Evolutionary conservation across 1,140 invertebrate genomes (phyloP), one percentile per base, ranked within the genome.

Genomic region (Meteorus sp.): DNA sequence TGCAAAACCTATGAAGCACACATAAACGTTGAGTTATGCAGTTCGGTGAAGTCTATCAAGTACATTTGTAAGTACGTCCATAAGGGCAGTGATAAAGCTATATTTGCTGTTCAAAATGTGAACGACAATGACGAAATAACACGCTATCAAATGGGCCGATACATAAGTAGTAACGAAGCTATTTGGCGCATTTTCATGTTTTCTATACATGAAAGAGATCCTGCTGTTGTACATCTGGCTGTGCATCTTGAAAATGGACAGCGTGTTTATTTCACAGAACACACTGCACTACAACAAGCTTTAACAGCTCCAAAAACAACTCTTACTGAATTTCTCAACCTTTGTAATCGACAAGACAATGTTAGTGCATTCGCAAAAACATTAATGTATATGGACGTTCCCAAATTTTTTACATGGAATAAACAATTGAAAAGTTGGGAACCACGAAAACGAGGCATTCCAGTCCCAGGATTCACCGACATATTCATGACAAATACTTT

Each of bases 141-240:
- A 3, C 20, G 1, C 3, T 79, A 71, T 53, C 54, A 77, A 66
- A 64, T 64, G 41, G 47, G 62, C 61, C n/a, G 45, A 23, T 45
- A 43, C 35, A 41, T 48, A 53, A 77, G 73, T 54, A 72, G 71
- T 56, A 69, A 70, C 55, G 77, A 83, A 76, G 75, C 78, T 27
- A 52, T 76, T 53, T 81, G 78, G 78, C 62, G 78, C 29, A 71
- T 82, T 23, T 74, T 78, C 25, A 68, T 63, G 57, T 81, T 81
- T 67, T 54, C 65, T 9, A 72, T 81, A 23, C 71, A 80, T 63
- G 73, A 81, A 54, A 62, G 73, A 64, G 59, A 68, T 59, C 80
- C 81, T 54, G 56, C 77, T 31, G 75, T 79, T 22, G 45, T 73
- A 8, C 74, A 81, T 43, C 71, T 82, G 29, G 72, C 69, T 6